Conservation (phyloP, 2,797 vertebrate genomes). For the Clamator glandarius region DNA sequence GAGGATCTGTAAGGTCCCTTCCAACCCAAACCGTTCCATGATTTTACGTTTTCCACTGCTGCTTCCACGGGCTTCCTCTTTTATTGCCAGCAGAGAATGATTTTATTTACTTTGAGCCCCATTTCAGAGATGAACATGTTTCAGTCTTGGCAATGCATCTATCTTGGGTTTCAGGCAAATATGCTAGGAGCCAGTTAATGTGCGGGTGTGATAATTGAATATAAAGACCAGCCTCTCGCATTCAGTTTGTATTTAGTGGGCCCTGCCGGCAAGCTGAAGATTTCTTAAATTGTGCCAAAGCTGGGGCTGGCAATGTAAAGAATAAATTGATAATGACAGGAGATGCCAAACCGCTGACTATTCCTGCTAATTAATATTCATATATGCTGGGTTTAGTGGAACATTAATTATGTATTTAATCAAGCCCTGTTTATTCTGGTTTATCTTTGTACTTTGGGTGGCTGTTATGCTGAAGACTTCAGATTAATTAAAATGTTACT, state of each 20-base stretch:
- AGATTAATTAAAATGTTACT: slow-evolving; percentile 74
- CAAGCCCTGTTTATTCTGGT: slow-evolving; percentile 71
- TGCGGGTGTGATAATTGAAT: background rate
- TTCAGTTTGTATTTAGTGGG: background rate
- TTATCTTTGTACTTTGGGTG: slow-evolving; percentile 63
- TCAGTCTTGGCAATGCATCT: background rate
- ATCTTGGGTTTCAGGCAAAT: background rate
- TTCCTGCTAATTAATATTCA: slow-evolving; percentile 68
- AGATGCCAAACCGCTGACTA: slow-evolving; percentile 11
- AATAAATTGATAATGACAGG: slow-evolving; percentile 62
- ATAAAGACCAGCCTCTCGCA: background rate
- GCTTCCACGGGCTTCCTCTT: background rate
- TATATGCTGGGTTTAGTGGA: slow-evolving; percentile 43
- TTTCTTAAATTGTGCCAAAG: background rate
- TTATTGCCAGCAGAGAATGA: background rate
- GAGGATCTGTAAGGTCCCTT: no score
- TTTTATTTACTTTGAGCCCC: background rate
- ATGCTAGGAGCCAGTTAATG: background rate
- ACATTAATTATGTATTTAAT: slow-evolving; percentile 80
- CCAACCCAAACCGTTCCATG: no score
- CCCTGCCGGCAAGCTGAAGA: background rate
- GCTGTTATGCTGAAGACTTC: slow-evolving; percentile 61
- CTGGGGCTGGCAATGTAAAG: slow-evolving; percentile 21
- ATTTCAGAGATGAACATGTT: background rate
- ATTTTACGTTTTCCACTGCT: no score